A percentile compares a stretch with the other conserved stretches of the same genome.
These are phyloP conservation scores for Dipodomys merriami DNA, from an alignment of 2,113 vertebrate genomes.

Conservation along the genomic window DNA sequence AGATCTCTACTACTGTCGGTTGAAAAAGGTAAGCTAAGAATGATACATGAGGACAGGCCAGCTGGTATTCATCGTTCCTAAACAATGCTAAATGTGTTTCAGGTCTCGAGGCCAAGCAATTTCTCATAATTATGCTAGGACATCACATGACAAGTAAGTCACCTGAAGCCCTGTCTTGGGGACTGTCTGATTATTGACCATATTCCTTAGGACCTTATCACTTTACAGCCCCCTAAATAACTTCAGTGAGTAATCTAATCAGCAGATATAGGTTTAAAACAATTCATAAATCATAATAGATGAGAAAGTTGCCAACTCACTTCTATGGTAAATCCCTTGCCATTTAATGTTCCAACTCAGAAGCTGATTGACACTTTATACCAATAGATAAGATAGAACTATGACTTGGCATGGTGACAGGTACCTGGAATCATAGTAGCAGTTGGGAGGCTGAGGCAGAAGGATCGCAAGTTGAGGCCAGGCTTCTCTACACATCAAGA, in stretches of 20 bases:
- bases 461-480: no score
- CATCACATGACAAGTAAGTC: conserved; percentile 47
- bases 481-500: no score
- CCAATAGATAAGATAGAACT: not conserved
- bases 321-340: conserved; percentile 39
- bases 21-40: conserved; percentile 58
- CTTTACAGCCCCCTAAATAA: conserved; percentile 43
- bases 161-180: not conserved
- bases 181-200: conserved; percentile 40
- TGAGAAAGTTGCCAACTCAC: conserved; percentile 51
- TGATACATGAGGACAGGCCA: conserved; percentile 14
- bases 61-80: not conserved
- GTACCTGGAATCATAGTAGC: no score
- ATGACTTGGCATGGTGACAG: not conserved
- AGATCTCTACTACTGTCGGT: not conserved
- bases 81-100: conserved; percentile 20
- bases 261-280: conserved; percentile 53
- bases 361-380: conserved; percentile 36
- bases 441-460: no score
- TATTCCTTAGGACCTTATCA: conserved; percentile 58
- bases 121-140: conserved; percentile 52
- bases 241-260: conserved; percentile 48
- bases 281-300: conserved; percentile 68
- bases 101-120: conserved; percentile 15
- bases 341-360: conserved; percentile 32